phyloP scores from a whole-genome alignment of 2,888 invertebrate species.

The Phaedon cochleariae region DNA sequence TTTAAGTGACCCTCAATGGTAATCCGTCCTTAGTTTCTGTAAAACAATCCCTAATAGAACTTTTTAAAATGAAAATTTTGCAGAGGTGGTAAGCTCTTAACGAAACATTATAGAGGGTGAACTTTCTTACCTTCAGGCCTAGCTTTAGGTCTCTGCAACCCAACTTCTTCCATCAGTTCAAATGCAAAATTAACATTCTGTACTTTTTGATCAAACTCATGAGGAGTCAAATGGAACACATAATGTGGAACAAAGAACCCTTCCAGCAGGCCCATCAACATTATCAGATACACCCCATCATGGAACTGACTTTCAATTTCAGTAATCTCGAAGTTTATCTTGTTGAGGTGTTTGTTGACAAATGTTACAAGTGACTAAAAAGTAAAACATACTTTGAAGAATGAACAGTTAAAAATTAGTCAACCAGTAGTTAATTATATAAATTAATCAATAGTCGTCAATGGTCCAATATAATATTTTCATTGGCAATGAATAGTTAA shows the following conservation, averaged over 20 bases:
- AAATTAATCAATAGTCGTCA: too few species aligned
- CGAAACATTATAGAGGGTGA: too few species aligned
- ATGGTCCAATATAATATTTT: too few species aligned
- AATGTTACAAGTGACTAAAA: constrained; percentile 91
- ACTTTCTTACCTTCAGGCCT: constrained; percentile 86
- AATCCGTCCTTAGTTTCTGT: too few species aligned
- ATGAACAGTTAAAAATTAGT: not conserved
- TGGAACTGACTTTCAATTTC: constrained; percentile 95
- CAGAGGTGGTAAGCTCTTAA: too few species aligned
- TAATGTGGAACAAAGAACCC: constrained; percentile 98
- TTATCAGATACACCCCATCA: constrained; percentile 95
- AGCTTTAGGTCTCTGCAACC: constrained; percentile 91
- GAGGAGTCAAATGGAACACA: constrained; percentile 92
- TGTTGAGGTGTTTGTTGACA: constrained; percentile 97
- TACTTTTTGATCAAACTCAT: constrained; percentile 90
- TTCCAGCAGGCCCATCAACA: constrained; percentile 95
- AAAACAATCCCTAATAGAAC: too few species aligned
- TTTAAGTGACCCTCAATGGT: too few species aligned
- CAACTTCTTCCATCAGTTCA: constrained; percentile 97
- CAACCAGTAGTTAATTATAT: too few species aligned
- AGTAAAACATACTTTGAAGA: not conserved
- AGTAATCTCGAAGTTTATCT: constrained; percentile 93
- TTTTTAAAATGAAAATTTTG: too few species aligned
- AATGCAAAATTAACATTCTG: constrained; percentile 97
- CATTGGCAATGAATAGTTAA: too few species aligned